Evolutionary conservation across 2,113 vertebrate genomes (phyloP), one percentile per base, ranked within the genome.

Genomic region (Pygoscelis adeliae): DNA sequence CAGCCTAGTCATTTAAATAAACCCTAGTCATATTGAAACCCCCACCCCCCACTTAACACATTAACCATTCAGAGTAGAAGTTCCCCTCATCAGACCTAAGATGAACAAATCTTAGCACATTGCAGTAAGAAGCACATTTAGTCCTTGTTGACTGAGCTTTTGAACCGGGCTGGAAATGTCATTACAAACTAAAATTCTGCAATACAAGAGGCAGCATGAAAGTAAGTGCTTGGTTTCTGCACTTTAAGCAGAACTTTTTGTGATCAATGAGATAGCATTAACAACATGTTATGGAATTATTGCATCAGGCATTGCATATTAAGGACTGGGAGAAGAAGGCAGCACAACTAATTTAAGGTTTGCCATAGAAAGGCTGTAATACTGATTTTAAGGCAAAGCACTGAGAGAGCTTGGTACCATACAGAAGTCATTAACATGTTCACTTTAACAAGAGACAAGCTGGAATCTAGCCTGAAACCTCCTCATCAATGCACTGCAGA

Each of bases 1-100:
- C 59, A 87, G 63, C 19, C 18, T 82, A 91, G 94, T 85, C 5
- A 95, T 97, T 97, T 85, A 91, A 96, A 91, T 94, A 96, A 87
- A 85, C 46, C 36, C 40, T 76, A 87, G 73, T 94, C 84, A 97
- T 76, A 94, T 1, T 61, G 93, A 97, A 96, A 93, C 65, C 72
- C 46, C n/a, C 22, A 58, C 27, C 55, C 30, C n/a, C 40, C 27
- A 71, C 80, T 91, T 74, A 79, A 65, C 47, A 56, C 62, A 94
- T 93, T 82, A 89, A 94, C 93, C 81, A 87, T 61, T 83, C 53
- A 13, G 29, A 79, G 69, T 21, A 93, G 59, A 87, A 94, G 84
- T 87, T 82, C 61, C 44, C 25, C 77, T 91, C 65, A 85, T 50
- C 44, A 84, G 65, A 89, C 27, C 13, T 36, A 56, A 89, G 36